Evolutionary conservation across 2,113 vertebrate species (phyloP).

Genomic region (Phasianus colchicus): DNA sequence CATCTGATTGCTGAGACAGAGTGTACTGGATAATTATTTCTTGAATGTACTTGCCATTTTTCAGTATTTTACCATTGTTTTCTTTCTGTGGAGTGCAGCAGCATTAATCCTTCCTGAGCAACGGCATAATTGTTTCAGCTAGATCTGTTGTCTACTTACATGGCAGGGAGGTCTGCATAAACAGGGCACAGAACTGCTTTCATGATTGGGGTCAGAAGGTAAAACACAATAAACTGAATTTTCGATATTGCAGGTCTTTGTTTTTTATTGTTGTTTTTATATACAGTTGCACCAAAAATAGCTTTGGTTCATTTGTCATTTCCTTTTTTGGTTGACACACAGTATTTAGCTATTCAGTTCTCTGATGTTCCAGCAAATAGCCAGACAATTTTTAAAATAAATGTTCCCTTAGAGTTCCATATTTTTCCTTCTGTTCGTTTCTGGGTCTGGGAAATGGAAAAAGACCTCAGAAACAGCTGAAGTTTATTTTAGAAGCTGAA

Average conservation of each 20-base stretch:
- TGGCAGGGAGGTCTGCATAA: background rate
- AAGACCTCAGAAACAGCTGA: background rate
- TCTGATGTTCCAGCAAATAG: background rate
- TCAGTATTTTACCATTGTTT: background rate
- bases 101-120: background rate
- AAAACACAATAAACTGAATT: background rate
- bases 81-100: background rate
- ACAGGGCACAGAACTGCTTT: background rate
- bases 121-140: background rate
- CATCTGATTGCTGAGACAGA: background rate
- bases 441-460: background rate
- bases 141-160: background rate
- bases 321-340: background rate
- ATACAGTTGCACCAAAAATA: background rate
- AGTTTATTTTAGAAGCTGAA: conserved; percentile 14
- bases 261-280: conserved; percentile 6
- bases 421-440: conserved; percentile 7
- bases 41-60: background rate
- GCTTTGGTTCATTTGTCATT: background rate
- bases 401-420: background rate
- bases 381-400: background rate
- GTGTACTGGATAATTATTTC: background rate
- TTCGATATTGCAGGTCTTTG: background rate
- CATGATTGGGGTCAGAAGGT: background rate
- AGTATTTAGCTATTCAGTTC: background rate